A percentile compares a stretch with the other conserved stretches of the same genome.
These are phyloP conservation scores for Bufo bufo DNA, from an alignment of 2,113 vertebrate species.

Conservation along the genomic window DNA sequence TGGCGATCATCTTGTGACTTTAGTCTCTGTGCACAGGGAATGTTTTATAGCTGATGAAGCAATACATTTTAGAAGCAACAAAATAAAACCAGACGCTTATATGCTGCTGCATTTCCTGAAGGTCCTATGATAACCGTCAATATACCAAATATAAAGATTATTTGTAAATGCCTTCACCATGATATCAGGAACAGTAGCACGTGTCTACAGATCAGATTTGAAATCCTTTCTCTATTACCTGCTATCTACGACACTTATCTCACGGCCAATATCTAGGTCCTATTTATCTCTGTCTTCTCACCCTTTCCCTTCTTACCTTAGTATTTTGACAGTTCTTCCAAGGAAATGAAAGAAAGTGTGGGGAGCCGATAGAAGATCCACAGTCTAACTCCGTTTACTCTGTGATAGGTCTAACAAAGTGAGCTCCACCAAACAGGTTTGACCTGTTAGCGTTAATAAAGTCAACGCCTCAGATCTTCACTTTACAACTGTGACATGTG, in stretches of 20 bases:
- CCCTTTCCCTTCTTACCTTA: slow-evolving; percentile 32
- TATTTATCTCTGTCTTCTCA: neutral
- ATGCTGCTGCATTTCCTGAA: neutral
- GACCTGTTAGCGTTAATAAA: slow-evolving; percentile 16
- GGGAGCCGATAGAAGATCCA: neutral
- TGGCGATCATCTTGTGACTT: neutral
- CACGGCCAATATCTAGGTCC: neutral
- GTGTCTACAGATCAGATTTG: neutral
- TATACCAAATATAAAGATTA: neutral
- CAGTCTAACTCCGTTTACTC: neutral
- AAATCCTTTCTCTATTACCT: neutral
- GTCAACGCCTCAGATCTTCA: slow-evolving; percentile 45
- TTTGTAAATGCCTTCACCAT: neutral
- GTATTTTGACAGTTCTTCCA: neutral
- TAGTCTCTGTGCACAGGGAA: neutral
- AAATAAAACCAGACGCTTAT: neutral
- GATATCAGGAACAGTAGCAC: neutral
- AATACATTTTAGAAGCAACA: neutral
- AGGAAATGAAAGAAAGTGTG: neutral
- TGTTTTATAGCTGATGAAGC: neutral
- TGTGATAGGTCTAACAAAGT: neutral
- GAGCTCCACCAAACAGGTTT: slow-evolving; percentile 39
- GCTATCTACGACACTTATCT: neutral
- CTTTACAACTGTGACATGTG: neutral
- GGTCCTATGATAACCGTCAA: neutral